Percentiles rank a stretch among this genome's conserved stretches.
Conservation (phyloP, 2,113 vertebrate species). For the Dissostichus mawsoni region DNA sequence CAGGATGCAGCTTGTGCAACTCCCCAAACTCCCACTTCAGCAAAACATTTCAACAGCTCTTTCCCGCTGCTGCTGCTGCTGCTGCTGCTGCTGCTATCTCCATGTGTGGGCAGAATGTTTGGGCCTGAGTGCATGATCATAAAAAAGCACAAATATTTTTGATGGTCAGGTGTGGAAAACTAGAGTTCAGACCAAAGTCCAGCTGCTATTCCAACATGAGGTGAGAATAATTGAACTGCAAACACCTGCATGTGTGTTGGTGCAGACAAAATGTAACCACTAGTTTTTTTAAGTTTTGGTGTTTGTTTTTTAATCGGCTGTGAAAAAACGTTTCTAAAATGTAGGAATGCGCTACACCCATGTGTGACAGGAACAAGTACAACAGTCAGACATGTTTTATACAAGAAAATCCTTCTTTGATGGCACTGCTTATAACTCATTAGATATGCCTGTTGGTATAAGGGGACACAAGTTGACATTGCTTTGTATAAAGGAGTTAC, state of each 20-base stretch:
- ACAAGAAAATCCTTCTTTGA: background rate
- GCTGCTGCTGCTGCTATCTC: constrained; percentile 46
- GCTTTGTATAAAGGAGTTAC: background rate
- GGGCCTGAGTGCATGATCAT: constrained; percentile 17
- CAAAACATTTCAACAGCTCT: constrained; percentile 59
- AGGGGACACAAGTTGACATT: background rate
- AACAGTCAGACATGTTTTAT: background rate
- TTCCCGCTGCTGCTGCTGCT: constrained; percentile 48
- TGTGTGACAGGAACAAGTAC: background rate
- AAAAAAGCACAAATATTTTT: constrained; percentile 19
- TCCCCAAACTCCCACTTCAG: constrained; percentile 61
- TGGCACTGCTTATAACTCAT: background rate
- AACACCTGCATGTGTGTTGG: background rate
- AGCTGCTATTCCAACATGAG: background rate
- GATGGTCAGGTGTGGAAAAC: constrained; percentile 25
- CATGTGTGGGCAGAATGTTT: constrained; percentile 33
- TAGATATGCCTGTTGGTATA: background rate
- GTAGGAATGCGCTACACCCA: background rate
- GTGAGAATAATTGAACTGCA: background rate
- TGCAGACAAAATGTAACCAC: background rate
- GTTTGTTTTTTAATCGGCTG: background rate
- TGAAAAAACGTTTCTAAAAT: background rate
- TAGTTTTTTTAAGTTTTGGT: background rate
- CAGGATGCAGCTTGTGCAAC: constrained; percentile 95
- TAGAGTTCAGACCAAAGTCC: background rate